Conservation (phyloP, 2,113 vertebrate genomes). For the Thryonomys swinderianus region DNA sequence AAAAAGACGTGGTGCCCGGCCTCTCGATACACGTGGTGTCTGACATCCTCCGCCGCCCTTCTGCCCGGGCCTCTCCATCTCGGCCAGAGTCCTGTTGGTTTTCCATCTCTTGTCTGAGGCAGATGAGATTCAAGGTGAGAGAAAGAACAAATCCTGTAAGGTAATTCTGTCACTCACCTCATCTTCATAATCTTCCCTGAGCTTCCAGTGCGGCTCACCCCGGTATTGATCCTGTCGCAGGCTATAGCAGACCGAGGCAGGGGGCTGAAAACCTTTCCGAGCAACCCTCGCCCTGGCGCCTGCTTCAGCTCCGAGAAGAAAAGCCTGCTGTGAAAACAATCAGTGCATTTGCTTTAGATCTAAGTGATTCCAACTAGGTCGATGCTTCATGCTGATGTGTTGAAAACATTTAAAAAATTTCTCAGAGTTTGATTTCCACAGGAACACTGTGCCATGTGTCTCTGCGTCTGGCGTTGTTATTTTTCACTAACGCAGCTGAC, state of each 20-base stretch:
- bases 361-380: slow-evolving; percentile 92
- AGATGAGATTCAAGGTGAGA: slow-evolving; percentile 87
- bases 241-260: slow-evolving; percentile 87
- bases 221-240: slow-evolving; percentile 90
- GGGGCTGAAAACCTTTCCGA: slow-evolving; percentile 90
- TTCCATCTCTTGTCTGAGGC: slow-evolving; percentile 76
- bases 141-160: slow-evolving; percentile 86
- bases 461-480: slow-evolving; percentile 82
- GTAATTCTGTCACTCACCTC: slow-evolving; percentile 87
- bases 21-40: rapidly evolving
- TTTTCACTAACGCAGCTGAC: slow-evolving; percentile 82
- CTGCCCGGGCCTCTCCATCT: background rate
- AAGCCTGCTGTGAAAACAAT: slow-evolving; percentile 94
- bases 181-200: slow-evolving; percentile 90
- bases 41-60: background rate
- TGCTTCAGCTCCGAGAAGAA: slow-evolving; percentile 87
- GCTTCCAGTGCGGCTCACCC: slow-evolving; percentile 86
- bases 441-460: slow-evolving; percentile 85
- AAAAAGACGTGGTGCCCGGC: background rate
- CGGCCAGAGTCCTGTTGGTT: slow-evolving; percentile 62
- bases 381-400: slow-evolving; percentile 92
- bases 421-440: slow-evolving; percentile 87
- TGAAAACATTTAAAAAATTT: slow-evolving; percentile 92
- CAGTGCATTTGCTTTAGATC: slow-evolving; percentile 93
- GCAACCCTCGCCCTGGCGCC: slow-evolving; percentile 82